Evolutionary conservation across 1,140 invertebrate genomes (phyloP).

Genomic region (Drosophila mauritiana): DNA sequence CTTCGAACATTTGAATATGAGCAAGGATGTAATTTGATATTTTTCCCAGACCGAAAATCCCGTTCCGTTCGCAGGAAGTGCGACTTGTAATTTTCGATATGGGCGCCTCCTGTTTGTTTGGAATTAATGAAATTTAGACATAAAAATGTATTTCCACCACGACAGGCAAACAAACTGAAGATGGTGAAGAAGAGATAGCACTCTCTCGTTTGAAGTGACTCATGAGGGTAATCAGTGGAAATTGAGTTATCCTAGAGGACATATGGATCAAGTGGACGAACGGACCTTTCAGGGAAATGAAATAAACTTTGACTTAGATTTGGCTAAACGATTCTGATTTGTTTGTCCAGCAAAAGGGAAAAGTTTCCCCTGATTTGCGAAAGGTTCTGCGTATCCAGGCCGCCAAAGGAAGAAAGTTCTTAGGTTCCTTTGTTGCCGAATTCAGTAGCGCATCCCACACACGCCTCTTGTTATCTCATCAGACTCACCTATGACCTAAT

Average conservation of each 20-base stretch:
- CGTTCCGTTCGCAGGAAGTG: conserved; percentile 43
- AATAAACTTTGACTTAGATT: conserved; percentile 47
- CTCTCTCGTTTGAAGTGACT: conserved; percentile 54
- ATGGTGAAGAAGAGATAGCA: conserved; percentile 3
- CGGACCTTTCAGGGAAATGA: conserved; percentile 31
- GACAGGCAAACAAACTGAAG: conserved; percentile 53
- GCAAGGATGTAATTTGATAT: conserved; percentile 66
- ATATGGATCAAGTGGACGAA: conserved; percentile 39
- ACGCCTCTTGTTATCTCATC: conserved; percentile 43
- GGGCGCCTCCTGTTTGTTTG: conserved; percentile 75
- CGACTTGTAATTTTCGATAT: conserved; percentile 70
- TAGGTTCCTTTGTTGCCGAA: neutral
- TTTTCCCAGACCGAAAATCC: conserved; percentile 42
- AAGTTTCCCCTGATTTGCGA: conserved; percentile 31
- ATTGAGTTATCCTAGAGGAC: conserved; percentile 76
- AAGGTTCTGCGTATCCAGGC: neutral
- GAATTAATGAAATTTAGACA: conserved; percentile 83
- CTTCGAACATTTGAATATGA: conserved; percentile 67
- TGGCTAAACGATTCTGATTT: conserved; percentile 20
- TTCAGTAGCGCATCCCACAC: conserved; percentile 33
- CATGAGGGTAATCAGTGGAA: conserved; percentile 74
- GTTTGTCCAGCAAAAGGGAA: conserved; percentile 28
- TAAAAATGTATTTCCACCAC: conserved; percentile 53
- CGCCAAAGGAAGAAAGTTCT: conserved; percentile 4
- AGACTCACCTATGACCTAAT: conserved; percentile 61